Conservation (phyloP, 2,888 invertebrate genomes). For the Andrena bicolor region DNA sequence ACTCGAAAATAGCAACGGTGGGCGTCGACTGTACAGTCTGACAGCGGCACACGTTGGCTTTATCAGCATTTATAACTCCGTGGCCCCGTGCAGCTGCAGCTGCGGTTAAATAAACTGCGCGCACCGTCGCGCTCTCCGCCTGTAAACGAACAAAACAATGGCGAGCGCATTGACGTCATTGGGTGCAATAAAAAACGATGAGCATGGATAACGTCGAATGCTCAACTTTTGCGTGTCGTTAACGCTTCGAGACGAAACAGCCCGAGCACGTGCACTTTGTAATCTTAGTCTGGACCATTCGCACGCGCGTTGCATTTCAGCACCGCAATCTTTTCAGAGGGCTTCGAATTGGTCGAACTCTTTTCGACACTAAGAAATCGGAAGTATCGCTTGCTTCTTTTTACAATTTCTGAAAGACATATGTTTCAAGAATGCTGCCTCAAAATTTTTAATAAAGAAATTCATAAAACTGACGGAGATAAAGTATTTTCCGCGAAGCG, state of each 20-base stretch:
- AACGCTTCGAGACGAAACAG: constrained; percentile 25
- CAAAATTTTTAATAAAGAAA: too few species aligned
- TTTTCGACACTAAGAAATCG: too few species aligned
- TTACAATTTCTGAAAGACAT: too few species aligned
- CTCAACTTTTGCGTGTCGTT: constrained; percentile 45
- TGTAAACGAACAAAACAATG: constrained; percentile 68
- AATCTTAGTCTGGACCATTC: constrained; percentile 6
- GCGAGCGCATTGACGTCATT: constrained; percentile 64
- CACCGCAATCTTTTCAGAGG: background rate
- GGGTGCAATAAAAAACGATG: constrained; percentile 44
- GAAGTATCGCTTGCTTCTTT: too few species aligned
- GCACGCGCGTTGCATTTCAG: background rate
- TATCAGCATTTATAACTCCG: constrained; percentile 69
- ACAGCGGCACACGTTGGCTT: constrained; percentile 51
- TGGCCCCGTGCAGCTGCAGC: constrained; percentile 57
- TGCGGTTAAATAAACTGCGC: constrained; percentile 67
- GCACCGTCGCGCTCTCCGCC: constrained; percentile 24
- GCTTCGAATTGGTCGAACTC: too few species aligned
- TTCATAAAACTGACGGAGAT: too few species aligned
- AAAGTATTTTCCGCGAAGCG: too few species aligned
- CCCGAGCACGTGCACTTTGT: background rate
- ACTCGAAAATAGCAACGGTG: constrained; percentile 62
- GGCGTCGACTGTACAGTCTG: constrained; percentile 41
- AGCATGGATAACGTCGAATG: constrained; percentile 41
- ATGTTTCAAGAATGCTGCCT: too few species aligned